These are phyloP conservation scores for Drosophila prosaltans DNA, from an alignment of 1,140 invertebrate species.

Conservation along the genomic window DNA sequence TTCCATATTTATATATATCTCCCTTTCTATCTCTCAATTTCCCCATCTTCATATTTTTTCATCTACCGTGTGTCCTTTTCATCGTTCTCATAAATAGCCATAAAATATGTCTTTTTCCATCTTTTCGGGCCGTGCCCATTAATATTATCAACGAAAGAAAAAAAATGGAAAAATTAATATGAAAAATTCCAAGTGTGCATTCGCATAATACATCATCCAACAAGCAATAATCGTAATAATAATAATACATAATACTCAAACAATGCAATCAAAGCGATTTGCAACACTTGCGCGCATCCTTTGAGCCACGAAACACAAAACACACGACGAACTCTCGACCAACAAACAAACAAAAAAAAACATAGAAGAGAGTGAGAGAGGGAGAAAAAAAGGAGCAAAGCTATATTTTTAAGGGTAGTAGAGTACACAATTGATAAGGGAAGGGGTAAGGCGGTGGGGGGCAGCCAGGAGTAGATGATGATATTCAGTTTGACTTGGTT, in stretches of 20 bases:
- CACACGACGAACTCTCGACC: background rate
- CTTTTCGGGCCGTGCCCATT: slow-evolving; percentile 51
- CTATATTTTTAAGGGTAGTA: slow-evolving; percentile 50
- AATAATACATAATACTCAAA: slow-evolving; percentile 68
- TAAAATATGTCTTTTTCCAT: slow-evolving; percentile 25
- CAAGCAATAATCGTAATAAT: slow-evolving; percentile 55
- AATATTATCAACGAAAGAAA: slow-evolving; percentile 48
- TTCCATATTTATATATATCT: slow-evolving; percentile 4
- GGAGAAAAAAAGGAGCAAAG: slow-evolving; percentile 68
- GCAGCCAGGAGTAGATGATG: slow-evolving; percentile 6
- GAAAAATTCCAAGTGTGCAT: slow-evolving; percentile 79
- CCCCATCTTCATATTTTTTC: background rate
- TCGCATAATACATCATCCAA: slow-evolving; percentile 72
- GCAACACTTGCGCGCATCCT: slow-evolving; percentile 79
- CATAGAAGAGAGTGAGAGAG: background rate
- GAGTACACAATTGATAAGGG: background rate
- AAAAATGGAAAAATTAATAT: slow-evolving; percentile 64
- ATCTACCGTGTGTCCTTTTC: background rate
- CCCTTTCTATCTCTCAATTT: background rate
- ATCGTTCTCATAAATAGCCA: slow-evolving; percentile 45
- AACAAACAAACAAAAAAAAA: slow-evolving; percentile 26
- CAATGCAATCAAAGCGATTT: slow-evolving; percentile 80
- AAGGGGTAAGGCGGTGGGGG: slow-evolving; percentile 11
- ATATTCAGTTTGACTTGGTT: slow-evolving; percentile 1
- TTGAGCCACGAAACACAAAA: slow-evolving; percentile 33